These are phyloP conservation scores for Neodon shergylaensis DNA, from an alignment of 2,113 vertebrate species.

Conservation along the genomic window DNA sequence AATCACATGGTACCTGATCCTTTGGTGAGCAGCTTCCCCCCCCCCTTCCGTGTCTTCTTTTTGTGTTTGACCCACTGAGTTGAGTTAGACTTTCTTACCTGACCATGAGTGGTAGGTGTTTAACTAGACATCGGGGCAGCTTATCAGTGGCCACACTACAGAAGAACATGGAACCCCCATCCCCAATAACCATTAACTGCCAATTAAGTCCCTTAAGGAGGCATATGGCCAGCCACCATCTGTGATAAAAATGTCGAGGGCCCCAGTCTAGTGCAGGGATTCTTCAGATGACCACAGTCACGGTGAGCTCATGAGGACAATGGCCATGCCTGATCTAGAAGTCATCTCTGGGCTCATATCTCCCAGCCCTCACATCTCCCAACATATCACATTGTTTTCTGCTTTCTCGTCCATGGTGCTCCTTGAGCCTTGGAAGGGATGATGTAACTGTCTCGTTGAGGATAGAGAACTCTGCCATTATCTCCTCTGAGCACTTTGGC, in stretches of 20 bases:
- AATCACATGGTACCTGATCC: fast-evolving
- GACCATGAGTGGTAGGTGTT: not conserved
- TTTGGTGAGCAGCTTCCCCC: too few species aligned
- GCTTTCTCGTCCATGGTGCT: too few species aligned
- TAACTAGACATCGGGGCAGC: fast-evolving
- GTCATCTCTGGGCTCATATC: not conserved
- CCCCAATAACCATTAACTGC: not conserved
- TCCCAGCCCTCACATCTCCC: not conserved
- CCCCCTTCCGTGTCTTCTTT: not conserved
- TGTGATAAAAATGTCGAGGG: not conserved
- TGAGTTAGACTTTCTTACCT: not conserved
- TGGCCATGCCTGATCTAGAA: too few species aligned
- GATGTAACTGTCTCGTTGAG: not conserved
- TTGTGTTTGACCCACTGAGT: not conserved
- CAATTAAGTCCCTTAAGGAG: not conserved
- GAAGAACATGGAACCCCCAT: not conserved
- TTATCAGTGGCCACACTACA: not conserved
- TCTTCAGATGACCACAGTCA: not conserved
- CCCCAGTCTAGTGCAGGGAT: not conserved
- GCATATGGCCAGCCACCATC: not conserved
- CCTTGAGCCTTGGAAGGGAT: not conserved
- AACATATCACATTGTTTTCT: not conserved
- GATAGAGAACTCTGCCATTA: not conserved
- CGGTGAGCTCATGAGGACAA: too few species aligned
- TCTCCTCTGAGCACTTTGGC: not conserved